These are phyloP conservation scores for Synaphobranchus kaupii DNA, from an alignment of 2,797 vertebrate species.

Conservation along the genomic window DNA sequence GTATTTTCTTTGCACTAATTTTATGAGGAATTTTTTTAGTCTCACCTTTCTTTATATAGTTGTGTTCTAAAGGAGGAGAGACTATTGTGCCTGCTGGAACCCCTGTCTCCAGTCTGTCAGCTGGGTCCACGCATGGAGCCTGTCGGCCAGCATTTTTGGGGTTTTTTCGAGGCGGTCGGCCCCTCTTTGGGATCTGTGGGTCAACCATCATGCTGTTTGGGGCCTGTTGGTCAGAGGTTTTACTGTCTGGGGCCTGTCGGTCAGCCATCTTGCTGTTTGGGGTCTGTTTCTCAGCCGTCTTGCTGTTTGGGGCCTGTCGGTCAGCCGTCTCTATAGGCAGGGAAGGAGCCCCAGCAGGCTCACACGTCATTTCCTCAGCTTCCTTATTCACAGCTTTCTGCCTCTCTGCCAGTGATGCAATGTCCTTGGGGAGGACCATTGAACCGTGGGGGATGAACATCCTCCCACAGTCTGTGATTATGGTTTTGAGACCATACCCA, in stretches of 20 bases:
- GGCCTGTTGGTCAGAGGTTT: background rate
- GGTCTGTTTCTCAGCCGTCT: background rate
- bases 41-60: constrained; percentile 37
- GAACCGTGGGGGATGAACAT: constrained; percentile 74
- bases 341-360: constrained; percentile 24
- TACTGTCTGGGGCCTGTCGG: background rate
- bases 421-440: constrained; percentile 42
- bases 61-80: constrained; percentile 23
- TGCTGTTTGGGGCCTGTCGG: background rate
- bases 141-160: constrained; percentile 2
- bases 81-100: constrained; percentile 11
- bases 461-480: constrained; percentile 72
- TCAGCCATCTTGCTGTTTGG: background rate
- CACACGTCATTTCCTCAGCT: constrained; percentile 37
- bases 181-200: too few relatives aligned
- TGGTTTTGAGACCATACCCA: constrained; percentile 71
- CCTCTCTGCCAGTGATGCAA: constrained; percentile 47
- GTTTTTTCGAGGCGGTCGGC: background rate
- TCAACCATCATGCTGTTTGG: background rate
- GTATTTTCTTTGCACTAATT: constrained; percentile 37
- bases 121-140: background rate
- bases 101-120: constrained; percentile 5
- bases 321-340: background rate
- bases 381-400: constrained; percentile 23
- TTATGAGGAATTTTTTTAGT: constrained; percentile 3